Evolutionary conservation across 1,140 invertebrate genomes (phyloP).

Genomic region (Phenacoccus solenopsis): DNA sequence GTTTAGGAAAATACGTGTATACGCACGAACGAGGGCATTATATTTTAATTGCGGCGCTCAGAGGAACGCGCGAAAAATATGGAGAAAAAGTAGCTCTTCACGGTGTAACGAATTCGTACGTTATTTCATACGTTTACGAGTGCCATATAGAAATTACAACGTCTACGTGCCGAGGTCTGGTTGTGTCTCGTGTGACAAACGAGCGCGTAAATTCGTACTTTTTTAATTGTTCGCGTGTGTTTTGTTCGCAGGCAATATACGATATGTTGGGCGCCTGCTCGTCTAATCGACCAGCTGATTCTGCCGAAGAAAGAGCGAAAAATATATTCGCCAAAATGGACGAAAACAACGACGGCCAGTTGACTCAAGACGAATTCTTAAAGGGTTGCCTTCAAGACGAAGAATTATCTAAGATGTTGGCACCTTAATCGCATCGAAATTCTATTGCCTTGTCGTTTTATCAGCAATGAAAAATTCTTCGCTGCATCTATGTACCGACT

Average conservation of each 20-base stretch:
- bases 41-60: too few species aligned
- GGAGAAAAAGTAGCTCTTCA: too few species aligned
- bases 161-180: too few species aligned
- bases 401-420: conserved; percentile 88
- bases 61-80: too few species aligned
- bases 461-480: not conserved
- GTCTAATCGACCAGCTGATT: conserved; percentile 79
- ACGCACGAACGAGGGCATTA: not conserved
- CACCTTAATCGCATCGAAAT: conserved; percentile 52
- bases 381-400: conserved; percentile 98
- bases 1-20: too few species aligned
- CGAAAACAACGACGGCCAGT: conserved; percentile 93
- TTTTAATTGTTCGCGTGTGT: conserved; percentile 4
- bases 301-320: conserved; percentile 89
- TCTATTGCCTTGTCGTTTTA: not conserved
- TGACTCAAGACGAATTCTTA: conserved; percentile 97
- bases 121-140: too few species aligned
- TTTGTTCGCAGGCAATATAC: conserved; percentile 77
- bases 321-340: conserved; percentile 99
- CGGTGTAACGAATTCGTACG: too few species aligned
- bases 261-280: conserved; percentile 94
- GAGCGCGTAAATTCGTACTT: too few species aligned
- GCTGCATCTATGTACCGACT: not conserved
- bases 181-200: not conserved
- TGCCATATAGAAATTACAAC: too few species aligned